A percentile compares a stretch with the other conserved stretches of the same genome.
Evolutionary conservation across 2,113 vertebrate genomes (phyloP).

Genomic region (Pterophyllum scalare): DNA sequence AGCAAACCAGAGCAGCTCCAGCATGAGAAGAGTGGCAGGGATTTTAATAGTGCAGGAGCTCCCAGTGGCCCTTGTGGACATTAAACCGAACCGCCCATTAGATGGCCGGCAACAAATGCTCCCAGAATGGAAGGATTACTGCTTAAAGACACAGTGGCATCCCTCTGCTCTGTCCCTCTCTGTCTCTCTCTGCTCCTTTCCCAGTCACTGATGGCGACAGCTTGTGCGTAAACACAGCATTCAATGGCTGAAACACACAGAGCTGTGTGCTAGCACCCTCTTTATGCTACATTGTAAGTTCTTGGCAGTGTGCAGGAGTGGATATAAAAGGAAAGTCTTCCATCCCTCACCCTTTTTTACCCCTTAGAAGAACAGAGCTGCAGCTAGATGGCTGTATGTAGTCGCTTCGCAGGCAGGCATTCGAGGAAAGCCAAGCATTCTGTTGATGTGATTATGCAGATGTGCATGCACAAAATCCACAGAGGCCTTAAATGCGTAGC

Average conservation of each 20-base stretch:
- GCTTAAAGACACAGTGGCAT: conserved; percentile 81
- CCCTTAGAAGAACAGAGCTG: conserved; percentile 59
- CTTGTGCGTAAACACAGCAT: conserved; percentile 35
- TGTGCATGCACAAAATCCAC: conserved; percentile 42
- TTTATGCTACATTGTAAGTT: conserved; percentile 39
- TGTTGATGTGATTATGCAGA: conserved; percentile 32
- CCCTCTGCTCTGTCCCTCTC: conserved; percentile 16
- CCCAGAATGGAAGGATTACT: conserved; percentile 74
- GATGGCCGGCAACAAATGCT: conserved; percentile 79
- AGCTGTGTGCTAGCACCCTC: conserved; percentile 1
- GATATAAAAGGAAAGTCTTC: conserved; percentile 34
- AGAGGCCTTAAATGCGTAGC: conserved; percentile 8
- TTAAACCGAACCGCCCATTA: conserved; percentile 79
- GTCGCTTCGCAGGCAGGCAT: conserved; percentile 68
- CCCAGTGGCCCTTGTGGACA: conserved; percentile 78
- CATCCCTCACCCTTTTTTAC: conserved; percentile 13
- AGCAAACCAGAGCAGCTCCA: conserved; percentile 48
- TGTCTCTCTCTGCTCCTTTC: conserved; percentile 16
- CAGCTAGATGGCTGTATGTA: conserved; percentile 84
- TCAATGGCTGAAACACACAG: conserved; percentile 24
- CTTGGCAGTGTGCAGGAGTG: conserved; percentile 15
- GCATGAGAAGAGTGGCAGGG: conserved; percentile 51
- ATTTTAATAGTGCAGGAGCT: conserved; percentile 73
- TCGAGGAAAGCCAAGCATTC: conserved; percentile 62
- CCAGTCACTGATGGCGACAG: conserved; percentile 27